A percentile compares a stretch with the other conserved stretches of the same genome.
Conservation (phyloP, 2,888 invertebrate genomes). For the Mimumesa dahlbomi region DNA sequence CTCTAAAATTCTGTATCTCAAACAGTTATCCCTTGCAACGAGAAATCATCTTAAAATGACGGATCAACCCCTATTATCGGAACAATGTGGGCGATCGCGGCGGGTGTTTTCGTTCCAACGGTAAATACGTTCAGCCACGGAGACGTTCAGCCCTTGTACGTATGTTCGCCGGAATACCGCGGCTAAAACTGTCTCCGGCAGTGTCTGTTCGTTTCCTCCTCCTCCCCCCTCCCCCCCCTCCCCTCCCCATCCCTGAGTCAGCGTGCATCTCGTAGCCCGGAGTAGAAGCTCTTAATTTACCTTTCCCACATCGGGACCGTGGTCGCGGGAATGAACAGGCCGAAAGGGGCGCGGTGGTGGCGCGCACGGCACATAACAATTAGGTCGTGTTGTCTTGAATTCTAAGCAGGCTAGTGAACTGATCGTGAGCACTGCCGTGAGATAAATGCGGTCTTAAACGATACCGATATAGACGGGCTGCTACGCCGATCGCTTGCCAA, state of each 20-base stretch:
- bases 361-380: slow-evolving; percentile 76
- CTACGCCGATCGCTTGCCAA: slow-evolving; percentile 78
- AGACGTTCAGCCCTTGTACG: slow-evolving; percentile 62
- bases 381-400: slow-evolving; percentile 80
- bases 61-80: slow-evolving; percentile 27
- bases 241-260: slow-evolving; percentile 25
- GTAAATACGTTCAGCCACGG: slow-evolving; percentile 36
- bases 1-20: no score
- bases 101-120: slow-evolving; percentile 53
- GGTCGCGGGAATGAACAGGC: slow-evolving; percentile 36
- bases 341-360: slow-evolving; percentile 36
- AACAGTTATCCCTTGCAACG: no score
- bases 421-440: slow-evolving; percentile 69
- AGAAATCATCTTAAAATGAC: no score
- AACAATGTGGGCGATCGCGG: slow-evolving; percentile 3
- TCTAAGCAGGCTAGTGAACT: slow-evolving; percentile 79
- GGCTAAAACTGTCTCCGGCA: slow-evolving; percentile 73
- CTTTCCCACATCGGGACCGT: slow-evolving; percentile 56
- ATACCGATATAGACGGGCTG: slow-evolving; percentile 77
- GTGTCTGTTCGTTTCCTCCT: slow-evolving; percentile 40
- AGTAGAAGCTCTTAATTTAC: slow-evolving; percentile 75
- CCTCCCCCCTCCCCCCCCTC: slow-evolving; percentile 17
- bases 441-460: slow-evolving; percentile 79
- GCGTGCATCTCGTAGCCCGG: slow-evolving; percentile 51
- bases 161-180: slow-evolving; percentile 70